Conservation (phyloP, 2,797 vertebrate species). For the Otus scops region DNA sequence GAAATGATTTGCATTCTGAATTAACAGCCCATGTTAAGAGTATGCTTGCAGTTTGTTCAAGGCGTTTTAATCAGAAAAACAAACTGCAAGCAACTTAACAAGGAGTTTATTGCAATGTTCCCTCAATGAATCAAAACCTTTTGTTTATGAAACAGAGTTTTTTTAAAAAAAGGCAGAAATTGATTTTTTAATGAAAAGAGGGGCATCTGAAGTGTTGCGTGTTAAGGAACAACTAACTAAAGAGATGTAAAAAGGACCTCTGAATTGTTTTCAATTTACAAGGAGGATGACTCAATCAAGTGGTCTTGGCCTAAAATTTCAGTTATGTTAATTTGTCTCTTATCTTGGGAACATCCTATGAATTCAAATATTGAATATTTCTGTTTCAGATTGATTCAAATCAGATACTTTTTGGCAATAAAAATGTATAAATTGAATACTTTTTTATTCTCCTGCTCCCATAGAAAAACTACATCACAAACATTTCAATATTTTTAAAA, state of each 20-base stretch:
- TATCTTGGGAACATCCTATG: background rate
- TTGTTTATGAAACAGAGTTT: conserved; percentile 53
- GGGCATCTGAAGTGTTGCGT: conserved; percentile 13
- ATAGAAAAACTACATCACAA: background rate
- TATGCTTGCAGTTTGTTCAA: conserved; percentile 63
- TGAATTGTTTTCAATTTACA: background rate
- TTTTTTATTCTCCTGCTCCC: background rate
- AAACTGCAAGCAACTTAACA: conserved; percentile 63
- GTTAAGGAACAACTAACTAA: conserved; percentile 15
- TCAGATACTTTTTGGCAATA: background rate
- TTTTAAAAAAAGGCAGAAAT: background rate
- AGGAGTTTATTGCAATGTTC: conserved; percentile 60
- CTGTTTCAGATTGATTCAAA: background rate
- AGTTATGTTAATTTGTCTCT: background rate
- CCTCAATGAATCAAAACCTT: conserved; percentile 49
- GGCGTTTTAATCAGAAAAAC: conserved; percentile 66
- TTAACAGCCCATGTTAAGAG: conserved; percentile 54
- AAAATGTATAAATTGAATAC: background rate
- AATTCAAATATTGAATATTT: background rate
- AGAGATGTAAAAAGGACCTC: background rate
- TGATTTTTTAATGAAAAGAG: background rate
- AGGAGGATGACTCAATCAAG: background rate
- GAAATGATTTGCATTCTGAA: conserved; percentile 64
- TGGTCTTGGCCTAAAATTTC: background rate
- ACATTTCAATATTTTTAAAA: background rate